These are phyloP conservation scores for Poeciliopsis presidionis DNA, from an alignment of 2,797 vertebrate species.

Conservation along the genomic window DNA sequence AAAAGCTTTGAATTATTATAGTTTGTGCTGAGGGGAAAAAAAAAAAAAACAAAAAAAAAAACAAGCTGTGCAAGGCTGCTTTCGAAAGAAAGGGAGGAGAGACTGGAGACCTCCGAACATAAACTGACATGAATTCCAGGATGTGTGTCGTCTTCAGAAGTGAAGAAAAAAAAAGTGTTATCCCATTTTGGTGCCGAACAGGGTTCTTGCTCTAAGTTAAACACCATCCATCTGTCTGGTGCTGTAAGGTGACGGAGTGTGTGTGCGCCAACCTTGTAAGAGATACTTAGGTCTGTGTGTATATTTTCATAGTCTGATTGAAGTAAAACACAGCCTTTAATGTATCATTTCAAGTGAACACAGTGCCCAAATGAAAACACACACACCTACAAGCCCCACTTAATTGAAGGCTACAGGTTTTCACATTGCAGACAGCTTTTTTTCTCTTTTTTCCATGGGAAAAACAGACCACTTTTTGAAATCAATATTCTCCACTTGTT, in stretches of 20 bases:
- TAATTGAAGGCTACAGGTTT: slow-evolving; percentile 90
- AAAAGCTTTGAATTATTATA: slow-evolving; percentile 34
- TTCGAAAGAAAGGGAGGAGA: slow-evolving; percentile 27
- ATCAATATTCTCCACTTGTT: slow-evolving; percentile 85
- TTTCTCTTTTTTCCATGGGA: slow-evolving; percentile 47
- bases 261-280: slow-evolving; percentile 74
- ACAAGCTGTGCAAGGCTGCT: slow-evolving; percentile 12
- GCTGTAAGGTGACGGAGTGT: slow-evolving; percentile 52
- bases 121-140: slow-evolving; percentile 58
- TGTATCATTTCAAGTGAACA: slow-evolving; percentile 89
- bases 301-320: slow-evolving; percentile 88
- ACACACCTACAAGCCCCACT: slow-evolving; percentile 86
- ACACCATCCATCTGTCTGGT: slow-evolving; percentile 78
- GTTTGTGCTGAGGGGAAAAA: background rate
- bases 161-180: slow-evolving; percentile 65
- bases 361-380: slow-evolving; percentile 85
- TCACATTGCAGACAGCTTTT: slow-evolving; percentile 73
- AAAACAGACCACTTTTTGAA: slow-evolving; percentile 75
- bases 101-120: slow-evolving; percentile 60
- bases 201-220: slow-evolving; percentile 75
- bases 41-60: no score
- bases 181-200: slow-evolving; percentile 67
- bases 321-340: slow-evolving; percentile 89
- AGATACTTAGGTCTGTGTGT: slow-evolving; percentile 84
- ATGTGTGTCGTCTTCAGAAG: slow-evolving; percentile 68